phyloP scores from a whole-genome alignment of 23 tunicate species.

The Ascidia mentula region DNA sequence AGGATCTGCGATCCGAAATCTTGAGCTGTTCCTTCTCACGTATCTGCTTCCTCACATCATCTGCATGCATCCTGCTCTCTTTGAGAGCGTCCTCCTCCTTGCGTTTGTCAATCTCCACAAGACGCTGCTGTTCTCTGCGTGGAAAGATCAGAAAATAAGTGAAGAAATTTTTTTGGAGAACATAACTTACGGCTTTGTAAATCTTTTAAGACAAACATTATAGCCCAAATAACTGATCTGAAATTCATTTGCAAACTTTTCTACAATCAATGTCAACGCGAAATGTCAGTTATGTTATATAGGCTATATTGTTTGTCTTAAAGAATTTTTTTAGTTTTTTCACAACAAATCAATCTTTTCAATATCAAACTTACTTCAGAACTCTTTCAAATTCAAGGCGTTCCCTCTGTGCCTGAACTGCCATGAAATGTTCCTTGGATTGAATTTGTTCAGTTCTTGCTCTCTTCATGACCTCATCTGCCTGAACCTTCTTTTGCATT shows the following conservation, averaged over 20 bases:
- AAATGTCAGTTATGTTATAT: no score
- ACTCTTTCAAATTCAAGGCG: constrained; percentile 90
- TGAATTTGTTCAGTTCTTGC: constrained; percentile 92
- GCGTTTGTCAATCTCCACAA: constrained; percentile 66
- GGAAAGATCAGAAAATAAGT: no score
- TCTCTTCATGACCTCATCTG: constrained; percentile 77
- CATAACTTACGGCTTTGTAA: no score
- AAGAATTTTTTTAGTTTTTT: no score
- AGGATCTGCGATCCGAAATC: constrained; percentile 69
- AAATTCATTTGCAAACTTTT: no score
- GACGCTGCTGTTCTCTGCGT: constrained; percentile 94
- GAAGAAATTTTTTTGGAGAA: no score
- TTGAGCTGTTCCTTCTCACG: constrained; percentile 68
- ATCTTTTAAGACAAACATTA: no score
- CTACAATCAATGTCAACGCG: no score
- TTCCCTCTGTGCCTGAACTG: constrained; percentile 96
- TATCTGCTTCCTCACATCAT: constrained; percentile 91
- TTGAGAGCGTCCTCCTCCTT: constrained; percentile 51
- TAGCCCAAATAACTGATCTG: no score
- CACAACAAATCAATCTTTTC: no score
- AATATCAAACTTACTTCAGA: constrained; percentile 35
- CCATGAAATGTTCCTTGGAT: constrained; percentile 93
- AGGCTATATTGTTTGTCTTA: no score
- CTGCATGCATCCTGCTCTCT: constrained; percentile 63
- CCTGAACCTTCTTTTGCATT: constrained; percentile 61